These are phyloP conservation scores for Gasterosteus aculeatus DNA, from an alignment of 2,113 vertebrate species.

Conservation along the genomic window DNA sequence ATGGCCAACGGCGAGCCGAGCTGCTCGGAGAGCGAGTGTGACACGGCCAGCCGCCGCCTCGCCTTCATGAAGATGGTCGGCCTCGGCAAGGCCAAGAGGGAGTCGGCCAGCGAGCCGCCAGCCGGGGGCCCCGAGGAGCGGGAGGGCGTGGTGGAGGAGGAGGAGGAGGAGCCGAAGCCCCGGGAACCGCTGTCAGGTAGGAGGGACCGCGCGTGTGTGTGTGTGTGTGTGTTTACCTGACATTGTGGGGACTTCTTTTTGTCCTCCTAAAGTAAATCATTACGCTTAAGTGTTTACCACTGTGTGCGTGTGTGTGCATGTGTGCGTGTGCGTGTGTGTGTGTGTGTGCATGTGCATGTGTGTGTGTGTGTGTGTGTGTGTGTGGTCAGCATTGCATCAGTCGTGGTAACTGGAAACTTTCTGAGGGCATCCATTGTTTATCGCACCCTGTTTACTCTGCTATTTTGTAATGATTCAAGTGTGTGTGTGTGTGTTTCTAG, in stretches of 20 bases:
- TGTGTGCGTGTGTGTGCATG: background rate
- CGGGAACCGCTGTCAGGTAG: conserved; percentile 89
- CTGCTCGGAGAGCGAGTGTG: conserved; percentile 66
- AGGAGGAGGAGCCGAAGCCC: conserved; percentile 78
- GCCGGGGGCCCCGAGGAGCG: conserved; percentile 72
- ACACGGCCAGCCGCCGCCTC: conserved; percentile 74
- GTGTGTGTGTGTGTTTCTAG: conserved; percentile 23
- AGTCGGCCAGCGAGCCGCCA: conserved; percentile 78
- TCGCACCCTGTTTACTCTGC: conserved; percentile 56
- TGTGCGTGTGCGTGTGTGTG: conserved; percentile 28
- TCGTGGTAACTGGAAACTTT: conserved; percentile 46
- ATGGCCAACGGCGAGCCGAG: conserved; percentile 64
- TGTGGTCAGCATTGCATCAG: conserved; percentile 21
- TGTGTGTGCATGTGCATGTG: conserved; percentile 25
- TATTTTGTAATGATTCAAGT: conserved; percentile 32
- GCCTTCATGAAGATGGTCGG: conserved; percentile 87
- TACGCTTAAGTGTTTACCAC: background rate
- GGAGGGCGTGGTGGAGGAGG: conserved; percentile 60
- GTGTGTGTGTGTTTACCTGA: too few relatives aligned
- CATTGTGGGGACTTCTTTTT: background rate
- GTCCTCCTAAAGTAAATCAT: background rate
- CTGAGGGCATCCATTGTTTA: conserved; percentile 64
- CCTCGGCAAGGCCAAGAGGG: conserved; percentile 79
- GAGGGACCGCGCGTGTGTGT: conserved; percentile 9
- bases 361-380: conserved; percentile 18